These are phyloP conservation scores for Agonopterix alstromeriana DNA, from an alignment of 2,888 invertebrate species.

Conservation along the genomic window DNA sequence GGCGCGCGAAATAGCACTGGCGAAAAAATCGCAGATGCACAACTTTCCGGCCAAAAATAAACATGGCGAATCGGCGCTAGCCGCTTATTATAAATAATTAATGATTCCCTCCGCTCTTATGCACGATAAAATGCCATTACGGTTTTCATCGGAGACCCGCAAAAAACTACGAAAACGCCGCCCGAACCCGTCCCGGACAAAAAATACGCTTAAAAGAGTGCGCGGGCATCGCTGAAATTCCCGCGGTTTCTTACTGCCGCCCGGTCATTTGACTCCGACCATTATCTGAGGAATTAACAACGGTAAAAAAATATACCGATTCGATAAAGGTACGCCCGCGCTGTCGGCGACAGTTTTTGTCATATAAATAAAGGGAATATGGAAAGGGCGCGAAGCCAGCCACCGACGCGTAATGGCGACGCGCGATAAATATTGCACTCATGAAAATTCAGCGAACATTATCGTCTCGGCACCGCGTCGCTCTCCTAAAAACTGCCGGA, in stretches of 20 bases:
- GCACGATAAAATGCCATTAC: conserved; percentile 76
- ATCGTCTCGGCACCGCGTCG: conserved; percentile 21
- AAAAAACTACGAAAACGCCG: conserved; percentile 66
- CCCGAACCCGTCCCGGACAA: conserved; percentile 54
- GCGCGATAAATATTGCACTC: conserved; percentile 62
- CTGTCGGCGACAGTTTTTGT: conserved; percentile 58
- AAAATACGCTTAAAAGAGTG: conserved; percentile 69
- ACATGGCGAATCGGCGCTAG: conserved; percentile 65
- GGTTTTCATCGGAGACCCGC: conserved; percentile 68
- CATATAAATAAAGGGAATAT: conserved; percentile 54
- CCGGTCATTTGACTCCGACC: conserved; percentile 71
- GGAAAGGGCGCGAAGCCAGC: conserved; percentile 41
- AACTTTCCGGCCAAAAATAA: conserved; percentile 43
- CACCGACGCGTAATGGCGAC: conserved; percentile 42
- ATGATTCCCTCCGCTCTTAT: conserved; percentile 72
- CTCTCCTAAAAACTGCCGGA: conserved; percentile 39
- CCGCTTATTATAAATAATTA: conserved; percentile 76
- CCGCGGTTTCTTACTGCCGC: conserved; percentile 64
- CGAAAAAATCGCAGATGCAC: conserved; percentile 34
- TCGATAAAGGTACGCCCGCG: conserved; percentile 64
- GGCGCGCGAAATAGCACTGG: conserved; percentile 31
- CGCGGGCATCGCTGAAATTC: conserved; percentile 72
- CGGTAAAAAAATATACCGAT: conserved; percentile 58
- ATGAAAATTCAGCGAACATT: conserved; percentile 67
- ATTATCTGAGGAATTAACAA: conserved; percentile 73